Percentiles rank a stretch among this genome's conserved stretches.
Conservation (phyloP, 2,888 invertebrate species). For the Caenorhabditis drosophilae region DNA sequence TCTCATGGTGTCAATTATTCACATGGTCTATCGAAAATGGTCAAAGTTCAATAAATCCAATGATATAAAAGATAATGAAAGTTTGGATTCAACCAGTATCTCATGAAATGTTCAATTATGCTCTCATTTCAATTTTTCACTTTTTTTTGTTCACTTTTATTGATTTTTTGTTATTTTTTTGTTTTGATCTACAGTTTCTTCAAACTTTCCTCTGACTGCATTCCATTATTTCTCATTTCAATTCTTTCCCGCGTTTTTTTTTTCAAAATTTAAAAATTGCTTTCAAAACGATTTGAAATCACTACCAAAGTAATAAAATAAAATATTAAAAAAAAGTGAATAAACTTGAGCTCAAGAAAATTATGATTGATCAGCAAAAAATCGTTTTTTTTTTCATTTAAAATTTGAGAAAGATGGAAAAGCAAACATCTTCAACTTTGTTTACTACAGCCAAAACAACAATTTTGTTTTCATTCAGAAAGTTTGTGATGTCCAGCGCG, state of each 20-base stretch:
- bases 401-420: background rate
- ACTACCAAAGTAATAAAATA: background rate
- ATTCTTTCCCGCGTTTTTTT: conserved; percentile 6
- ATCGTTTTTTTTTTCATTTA: background rate
- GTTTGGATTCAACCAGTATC: conserved; percentile 19
- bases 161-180: too few species aligned
- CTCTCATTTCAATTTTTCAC: background rate
- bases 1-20: conserved; percentile 25
- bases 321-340: background rate
- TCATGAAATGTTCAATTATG: conserved; percentile 7
- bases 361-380: background rate
- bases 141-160: background rate
- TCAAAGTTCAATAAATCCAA: conserved; percentile 25
- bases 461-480: background rate
- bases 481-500: too few species aligned
- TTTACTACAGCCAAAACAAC: conserved; percentile 67
- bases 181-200: too few species aligned
- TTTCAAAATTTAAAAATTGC: conserved; percentile 9
- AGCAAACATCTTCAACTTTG: conserved; percentile 33
- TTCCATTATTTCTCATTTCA: background rate
- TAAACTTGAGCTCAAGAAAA: background rate
- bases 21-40: conserved; percentile 34
- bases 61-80: conserved; percentile 28
- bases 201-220: background rate
- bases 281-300: conserved; percentile 13